Evolutionary conservation across 2,113 vertebrate genomes (phyloP), one percentile per base, ranked within the genome.

Genomic region (Stercorarius parasiticus): DNA sequence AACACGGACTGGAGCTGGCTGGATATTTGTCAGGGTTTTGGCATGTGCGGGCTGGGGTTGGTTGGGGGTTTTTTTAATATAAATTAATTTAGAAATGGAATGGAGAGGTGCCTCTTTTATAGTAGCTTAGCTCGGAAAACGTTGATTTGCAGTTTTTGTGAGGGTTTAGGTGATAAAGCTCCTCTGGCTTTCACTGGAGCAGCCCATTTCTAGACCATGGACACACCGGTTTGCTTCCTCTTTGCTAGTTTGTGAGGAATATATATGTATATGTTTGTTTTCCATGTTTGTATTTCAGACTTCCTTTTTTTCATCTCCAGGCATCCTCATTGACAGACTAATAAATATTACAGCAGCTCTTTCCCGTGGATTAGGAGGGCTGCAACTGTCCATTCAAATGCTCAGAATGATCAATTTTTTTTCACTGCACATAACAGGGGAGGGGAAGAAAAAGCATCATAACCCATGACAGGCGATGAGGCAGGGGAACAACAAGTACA

Each of bases 51-150:
- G 43, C 42, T 77, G 40, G 76, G 83, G 40, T 38, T 94, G 70
- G 56, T 91, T 87, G 78, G 32, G 36, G 9, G 15, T 16, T 10
- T 62, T 2, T 55, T 93, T 94, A 93, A 86, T 49, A 92, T 26
- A 85, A 86, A 96, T 95, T 96, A 96, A 96, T 96, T 94, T 88
- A 90, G 84, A 91, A 94, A 92, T 93, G 53, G 90, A 94, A 88
- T 80, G 82, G 85, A 96, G 92, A 93, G 87, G 49, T 85, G 70
- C 78, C 74, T 62, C 47, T 79, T 82, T 69, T 82, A 49, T 42
- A 49, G 88, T 21, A n/a, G 69, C 49, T 93, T 15, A 87, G 82
- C 82, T 58, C 52, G 82, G 77, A 59, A 93, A 94, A 82, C 3
- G 23, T 93, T 38, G 74, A 69, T 96, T 76, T 95, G 87, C 78